Base-by-base conservation (phyloP, 2,113 vertebrate genomes). In the Neoarius graeffei region DNA sequence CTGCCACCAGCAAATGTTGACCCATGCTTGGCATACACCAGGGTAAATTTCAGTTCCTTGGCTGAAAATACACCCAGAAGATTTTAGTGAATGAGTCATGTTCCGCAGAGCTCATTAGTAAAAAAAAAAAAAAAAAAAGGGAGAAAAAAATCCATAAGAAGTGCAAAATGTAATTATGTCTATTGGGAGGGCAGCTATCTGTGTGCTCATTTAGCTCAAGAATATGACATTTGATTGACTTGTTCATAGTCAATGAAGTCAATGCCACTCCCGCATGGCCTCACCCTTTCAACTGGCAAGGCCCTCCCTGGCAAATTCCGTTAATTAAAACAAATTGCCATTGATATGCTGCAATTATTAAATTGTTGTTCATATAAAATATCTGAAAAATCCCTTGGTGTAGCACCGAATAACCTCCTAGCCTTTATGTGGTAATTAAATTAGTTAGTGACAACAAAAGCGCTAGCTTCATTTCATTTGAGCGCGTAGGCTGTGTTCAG, bases 81-180 rank as follows among this genome's bases (percentile, higher is more conserved):
- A 52, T 79, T n/a, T 54, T 30, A 30, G 0, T 27, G 57, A 79
- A 48, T 52, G 59, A 42, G 42, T 76, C 56, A 86, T 35, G 54
- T 52, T 62, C 85, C 79, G 73, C 64, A 80, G 60, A 86, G 59
- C 50, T 81, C 79, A 48, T 60, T 84, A 88, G 59, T 50, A 30
- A 64, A 59, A 30, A 62, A 86, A 64, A 8, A 86, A 64, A 8
- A 66, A 19, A 86, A 1, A n/a, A 5, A 85, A 25, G 19, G 23
- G 59, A 9, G 48, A 27, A 77, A 50, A 19, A 80, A 80, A 81
- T 71, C 50, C 62, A 27, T 66, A 87, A 27, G 64, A 87, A 67
- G 23, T 56, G 66, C 80, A 73, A 62, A 48, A 20, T 5, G 2
- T 74, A 84, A 77, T 84, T 30, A 42, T 8, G 17, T 67, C 73